Percentiles rank a stretch among this genome's conserved stretches.
These are phyloP conservation scores for Brienomyrus brachyistius DNA, from an alignment of 2,113 vertebrate genomes.

Conservation along the genomic window DNA sequence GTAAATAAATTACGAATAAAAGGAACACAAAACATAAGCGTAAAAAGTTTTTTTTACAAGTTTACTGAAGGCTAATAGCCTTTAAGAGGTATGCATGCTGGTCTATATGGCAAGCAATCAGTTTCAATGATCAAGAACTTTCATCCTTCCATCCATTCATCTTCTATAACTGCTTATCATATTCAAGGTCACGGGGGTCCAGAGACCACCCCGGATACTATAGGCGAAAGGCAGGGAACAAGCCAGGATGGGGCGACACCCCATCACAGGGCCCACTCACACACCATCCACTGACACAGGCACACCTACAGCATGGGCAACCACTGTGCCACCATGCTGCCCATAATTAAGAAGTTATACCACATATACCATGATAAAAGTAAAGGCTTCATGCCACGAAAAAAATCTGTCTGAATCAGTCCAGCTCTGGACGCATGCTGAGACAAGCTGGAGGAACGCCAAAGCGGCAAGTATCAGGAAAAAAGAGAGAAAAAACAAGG, in stretches of 20 bases:
- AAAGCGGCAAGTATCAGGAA: not conserved
- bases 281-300: not conserved
- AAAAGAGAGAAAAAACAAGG: not conserved
- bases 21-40: not conserved
- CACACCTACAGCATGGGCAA: not conserved
- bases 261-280: too few species aligned
- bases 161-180: not conserved
- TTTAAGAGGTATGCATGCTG: not conserved
- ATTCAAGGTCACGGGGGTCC: not conserved
- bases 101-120: not conserved
- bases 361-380: not conserved
- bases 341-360: not conserved
- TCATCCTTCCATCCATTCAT: not conserved
- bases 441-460: not conserved
- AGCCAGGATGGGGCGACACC: not conserved
- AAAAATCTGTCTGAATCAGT: not conserved
- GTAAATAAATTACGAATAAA: not conserved
- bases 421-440: not conserved
- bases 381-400: not conserved
- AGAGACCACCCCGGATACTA: not conserved
- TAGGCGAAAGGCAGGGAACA: not conserved
- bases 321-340: not conserved
- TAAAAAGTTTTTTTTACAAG: not conserved
- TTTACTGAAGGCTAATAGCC: not conserved
- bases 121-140: not conserved